These are phyloP conservation scores for Himalopsyche phryganea DNA, from an alignment of 1,140 invertebrate genomes.

Conservation along the genomic window DNA sequence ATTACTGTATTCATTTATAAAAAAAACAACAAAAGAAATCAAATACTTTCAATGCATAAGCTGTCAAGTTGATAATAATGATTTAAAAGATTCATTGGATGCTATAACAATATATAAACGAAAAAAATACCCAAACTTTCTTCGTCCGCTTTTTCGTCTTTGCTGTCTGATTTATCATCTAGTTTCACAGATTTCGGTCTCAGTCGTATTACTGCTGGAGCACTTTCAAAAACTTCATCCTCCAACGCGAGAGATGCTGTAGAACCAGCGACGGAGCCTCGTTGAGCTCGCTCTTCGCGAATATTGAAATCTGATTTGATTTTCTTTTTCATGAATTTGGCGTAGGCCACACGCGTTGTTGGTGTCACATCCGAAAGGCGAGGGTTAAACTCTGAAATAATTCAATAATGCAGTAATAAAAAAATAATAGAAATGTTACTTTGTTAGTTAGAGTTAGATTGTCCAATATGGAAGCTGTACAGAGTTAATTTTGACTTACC, in stretches of 20 bases:
- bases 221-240: constrained; percentile 41
- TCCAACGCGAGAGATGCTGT: constrained; percentile 37
- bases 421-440: no score
- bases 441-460: no score
- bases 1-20: no score
- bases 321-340: constrained; percentile 77
- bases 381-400: constrained; percentile 71
- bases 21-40: no score
- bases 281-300: constrained; percentile 38
- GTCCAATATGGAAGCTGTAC: no score
- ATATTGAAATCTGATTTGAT: constrained; percentile 56
- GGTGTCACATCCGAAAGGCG: constrained; percentile 69
- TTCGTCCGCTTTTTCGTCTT: constrained; percentile 23
- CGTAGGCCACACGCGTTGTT: constrained; percentile 74
- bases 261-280: constrained; percentile 17
- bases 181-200: constrained; percentile 4
- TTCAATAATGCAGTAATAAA: constrained; percentile 9
- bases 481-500: constrained; percentile 45
- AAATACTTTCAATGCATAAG: no score
- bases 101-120: background rate
- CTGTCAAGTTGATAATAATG: no score
- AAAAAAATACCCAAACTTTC: background rate
- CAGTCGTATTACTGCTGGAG: constrained; percentile 12
- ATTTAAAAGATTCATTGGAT: no score
- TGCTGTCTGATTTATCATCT: background rate